Percentiles rank a stretch among this genome's conserved stretches.
Conservation (phyloP, 2,113 vertebrate genomes). For the Polypterus senegalus region DNA sequence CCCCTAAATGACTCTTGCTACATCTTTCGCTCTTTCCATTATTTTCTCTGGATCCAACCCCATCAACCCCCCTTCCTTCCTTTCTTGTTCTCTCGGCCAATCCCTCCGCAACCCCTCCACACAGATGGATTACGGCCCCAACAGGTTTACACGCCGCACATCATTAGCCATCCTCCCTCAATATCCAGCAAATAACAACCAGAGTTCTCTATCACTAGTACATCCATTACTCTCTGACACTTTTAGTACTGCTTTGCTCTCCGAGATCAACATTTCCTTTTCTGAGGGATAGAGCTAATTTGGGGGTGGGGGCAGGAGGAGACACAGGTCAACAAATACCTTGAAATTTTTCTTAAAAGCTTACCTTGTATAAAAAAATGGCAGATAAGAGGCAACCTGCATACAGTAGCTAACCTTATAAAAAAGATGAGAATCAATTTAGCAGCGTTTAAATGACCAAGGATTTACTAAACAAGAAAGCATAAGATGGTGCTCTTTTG, state of each 20-base stretch:
- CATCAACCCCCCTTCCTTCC: constrained; percentile 22
- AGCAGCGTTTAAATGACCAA: neutral
- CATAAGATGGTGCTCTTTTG: neutral
- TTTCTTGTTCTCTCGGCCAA: constrained; percentile 13
- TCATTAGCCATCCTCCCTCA: constrained; percentile 53
- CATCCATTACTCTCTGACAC: constrained; percentile 54
- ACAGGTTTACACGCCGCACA: constrained; percentile 44
- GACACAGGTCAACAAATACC: constrained; percentile 5
- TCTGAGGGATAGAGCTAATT: constrained; percentile 37
- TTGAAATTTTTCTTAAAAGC: neutral
- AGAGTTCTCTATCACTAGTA: constrained; percentile 34
- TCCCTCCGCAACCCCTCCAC: constrained; percentile 20
- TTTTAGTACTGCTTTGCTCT: constrained; percentile 45
- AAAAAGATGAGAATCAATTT: neutral
- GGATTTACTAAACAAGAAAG: neutral
- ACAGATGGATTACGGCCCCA: constrained; percentile 41
- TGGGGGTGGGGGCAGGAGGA: constrained; percentile 3
- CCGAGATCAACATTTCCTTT: constrained; percentile 33
- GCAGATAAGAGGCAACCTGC: neutral
- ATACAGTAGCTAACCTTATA: neutral
- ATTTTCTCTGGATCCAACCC: constrained; percentile 27
- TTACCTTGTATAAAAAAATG: neutral
- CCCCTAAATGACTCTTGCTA: constrained; percentile 34
- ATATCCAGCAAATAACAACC: constrained; percentile 48
- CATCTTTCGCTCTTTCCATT: constrained; percentile 37